Evolutionary conservation across 2,888 invertebrate species (phyloP), one percentile per base, ranked within the genome.

Genomic region (Rotaria socialis): DNA sequence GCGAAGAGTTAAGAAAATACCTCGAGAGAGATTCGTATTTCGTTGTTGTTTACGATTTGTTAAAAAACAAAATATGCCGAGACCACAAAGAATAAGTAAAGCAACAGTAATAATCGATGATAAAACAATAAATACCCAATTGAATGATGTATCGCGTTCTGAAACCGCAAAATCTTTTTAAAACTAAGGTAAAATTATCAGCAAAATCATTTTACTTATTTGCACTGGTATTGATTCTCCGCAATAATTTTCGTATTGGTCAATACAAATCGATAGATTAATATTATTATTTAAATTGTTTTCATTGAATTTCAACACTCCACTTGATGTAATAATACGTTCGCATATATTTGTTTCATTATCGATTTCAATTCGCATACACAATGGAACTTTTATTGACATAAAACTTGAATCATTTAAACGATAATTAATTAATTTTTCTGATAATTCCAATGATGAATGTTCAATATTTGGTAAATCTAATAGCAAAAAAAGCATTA

Each of bases 141-240:
- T 47, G 19, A 47, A 80, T 47, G 80, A 47, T 47, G n/a, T 47
- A 11, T 80, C 80, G n/a, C 80, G 80, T 47, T 80, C 80, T 80
- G 47, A 22, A 80, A 47, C n/a, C 47, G 24, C 8, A 47, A 19
- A 24, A 7, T 5, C 1, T 24, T 19, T 10, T 0, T 43, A 4
- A 24, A 80, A 43, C 3, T 4, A 67, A 19, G 0, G 16, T 11
- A 41, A 11, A 24, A 80, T 24, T 5, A 0, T 10, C 10, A 3
- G 3, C n/a, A 52, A 1, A 52, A 10, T 47, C 6, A 2, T 41
- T 24, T 43, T 75, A 80, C 80, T 80, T 47, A 43, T 47, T 22
- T 43, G 24, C 22, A 80, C 47, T 80, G 80, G 47, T 35, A n/a
- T 2, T 4, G 0, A 19, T n/a, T 80, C 47, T 22, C 80, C 43